Conservation (phyloP, 2,888 invertebrate species). For the Eupithecia insigniata region DNA sequence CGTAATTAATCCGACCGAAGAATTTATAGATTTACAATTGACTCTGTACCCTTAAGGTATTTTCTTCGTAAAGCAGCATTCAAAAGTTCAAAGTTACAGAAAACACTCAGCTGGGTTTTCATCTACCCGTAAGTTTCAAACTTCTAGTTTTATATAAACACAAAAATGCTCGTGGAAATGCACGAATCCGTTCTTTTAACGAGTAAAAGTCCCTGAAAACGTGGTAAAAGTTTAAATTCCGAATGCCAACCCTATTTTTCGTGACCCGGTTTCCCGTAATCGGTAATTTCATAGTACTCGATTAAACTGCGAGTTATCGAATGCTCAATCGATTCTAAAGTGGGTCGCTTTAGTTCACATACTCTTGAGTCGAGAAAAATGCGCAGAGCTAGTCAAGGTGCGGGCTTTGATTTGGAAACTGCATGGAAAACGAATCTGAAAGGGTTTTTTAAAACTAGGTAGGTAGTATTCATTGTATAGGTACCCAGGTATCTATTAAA, state of each 20-base stretch:
- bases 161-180: constrained; percentile 13
- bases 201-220: constrained; percentile 8
- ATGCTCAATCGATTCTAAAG: constrained; percentile 45
- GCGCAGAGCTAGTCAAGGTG: constrained; percentile 20
- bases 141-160: constrained; percentile 8
- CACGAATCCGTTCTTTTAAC: constrained; percentile 24
- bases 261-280: constrained; percentile 41
- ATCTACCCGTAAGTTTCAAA: background rate
- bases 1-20: too few relatives aligned
- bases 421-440: constrained; percentile 13
- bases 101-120: constrained; percentile 5
- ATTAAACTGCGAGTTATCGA: constrained; percentile 45
- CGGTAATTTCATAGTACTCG: constrained; percentile 42
- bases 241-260: constrained; percentile 22
- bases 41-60: background rate
- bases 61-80: background rate
- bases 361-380: constrained; percentile 29
- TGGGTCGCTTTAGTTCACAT: constrained; percentile 40
- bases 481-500: too few relatives aligned
- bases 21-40: background rate
- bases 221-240: constrained; percentile 12
- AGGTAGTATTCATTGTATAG: background rate
- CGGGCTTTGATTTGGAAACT: constrained; percentile 25
- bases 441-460: background rate
- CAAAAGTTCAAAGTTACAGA: constrained; percentile 1